Evolutionary conservation across 2,888 invertebrate species (phyloP).

Genomic region (Brachypalpus laphriformis): DNA sequence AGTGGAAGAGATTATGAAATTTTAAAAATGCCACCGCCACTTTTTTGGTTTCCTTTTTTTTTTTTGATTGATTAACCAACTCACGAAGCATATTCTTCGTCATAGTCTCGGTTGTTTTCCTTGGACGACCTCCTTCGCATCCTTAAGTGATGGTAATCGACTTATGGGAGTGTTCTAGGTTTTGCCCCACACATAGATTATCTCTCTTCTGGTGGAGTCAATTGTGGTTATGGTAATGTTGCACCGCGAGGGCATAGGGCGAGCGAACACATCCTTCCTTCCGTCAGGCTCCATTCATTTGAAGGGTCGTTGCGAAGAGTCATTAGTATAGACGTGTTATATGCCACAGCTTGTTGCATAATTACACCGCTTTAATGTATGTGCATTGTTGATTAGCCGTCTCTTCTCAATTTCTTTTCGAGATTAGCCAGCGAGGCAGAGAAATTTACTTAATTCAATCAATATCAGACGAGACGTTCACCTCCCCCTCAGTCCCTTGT

Average conservation of each 20-base stretch:
- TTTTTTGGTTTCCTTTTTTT: neutral
- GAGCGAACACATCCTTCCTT: neutral
- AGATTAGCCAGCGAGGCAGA: constrained; percentile 19
- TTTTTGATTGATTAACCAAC: constrained; percentile 59
- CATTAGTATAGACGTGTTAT: constrained; percentile 39
- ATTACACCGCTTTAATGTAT: constrained; percentile 57
- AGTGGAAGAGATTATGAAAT: constrained; percentile 45
- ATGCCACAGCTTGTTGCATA: constrained; percentile 51
- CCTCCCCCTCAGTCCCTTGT: neutral
- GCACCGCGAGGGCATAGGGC: constrained; percentile 17
- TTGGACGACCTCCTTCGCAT: constrained; percentile 10
- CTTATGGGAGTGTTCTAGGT: constrained; percentile 14
- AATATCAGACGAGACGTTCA: neutral
- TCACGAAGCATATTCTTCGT: constrained; percentile 39
- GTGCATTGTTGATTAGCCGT: constrained; percentile 53
- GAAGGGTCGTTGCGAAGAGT: constrained; percentile 5
- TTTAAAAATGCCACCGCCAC: constrained; percentile 49
- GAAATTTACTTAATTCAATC: constrained; percentile 51
- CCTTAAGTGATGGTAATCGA: constrained; percentile 42
- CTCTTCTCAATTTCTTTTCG: constrained; percentile 3
- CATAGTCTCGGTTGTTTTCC: neutral
- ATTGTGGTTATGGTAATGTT: constrained; percentile 62
- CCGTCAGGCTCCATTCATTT: neutral
- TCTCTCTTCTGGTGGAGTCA: constrained; percentile 24
- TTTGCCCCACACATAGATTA: constrained; percentile 3